Base-by-base conservation (phyloP, 2,113 vertebrate species). In the Odobenus rosmarus region DNA sequence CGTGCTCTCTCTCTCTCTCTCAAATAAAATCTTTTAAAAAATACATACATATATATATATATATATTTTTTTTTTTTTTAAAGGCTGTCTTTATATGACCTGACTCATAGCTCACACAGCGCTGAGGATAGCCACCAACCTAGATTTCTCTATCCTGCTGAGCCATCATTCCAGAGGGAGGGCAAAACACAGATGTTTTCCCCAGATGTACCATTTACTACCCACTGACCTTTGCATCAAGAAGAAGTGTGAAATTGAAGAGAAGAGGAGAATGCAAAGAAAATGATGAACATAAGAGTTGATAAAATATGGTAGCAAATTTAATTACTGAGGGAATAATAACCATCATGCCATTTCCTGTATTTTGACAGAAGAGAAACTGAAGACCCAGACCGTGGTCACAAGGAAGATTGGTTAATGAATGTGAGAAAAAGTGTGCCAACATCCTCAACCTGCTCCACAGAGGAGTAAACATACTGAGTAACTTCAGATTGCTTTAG, bases 171-270 rank as follows among this genome's bases (percentile, higher is more conserved):
- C 33, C 57, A 61, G 49, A 61, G 28, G 59, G 11, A 88, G 13
- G 28, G 15, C 16, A 46, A 93, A 93, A 59, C 36, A 49, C 39
- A 67, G 24, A 49, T 23, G 59, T 59, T 49, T 55, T 39, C 33
- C 42, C 69, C 28, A 39, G 3, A 46, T 11, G 7, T 62, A 55
- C 42, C 36, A 39, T 55, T 87, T 69, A 33, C 42, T 49, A 10
- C 9, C 15, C 80, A 71, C 5, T 55, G 53, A 83, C 18, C 67
- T 96, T 64, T 84, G 36, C 12, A 23, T 69, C 39, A 74, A n/a
- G 39, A 87, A 79, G 19, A 57, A 92, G 80, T 36, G n/a, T 96
- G 67, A 86, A 87, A 82, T 46, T 24, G 76, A 83, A 92, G 71
- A 67, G 49, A 83, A 94, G 61, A 67, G 57, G 62, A 59, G 72